phyloP scores from a whole-genome alignment of 1,140 invertebrate species.

The Panonychus citri region DNA sequence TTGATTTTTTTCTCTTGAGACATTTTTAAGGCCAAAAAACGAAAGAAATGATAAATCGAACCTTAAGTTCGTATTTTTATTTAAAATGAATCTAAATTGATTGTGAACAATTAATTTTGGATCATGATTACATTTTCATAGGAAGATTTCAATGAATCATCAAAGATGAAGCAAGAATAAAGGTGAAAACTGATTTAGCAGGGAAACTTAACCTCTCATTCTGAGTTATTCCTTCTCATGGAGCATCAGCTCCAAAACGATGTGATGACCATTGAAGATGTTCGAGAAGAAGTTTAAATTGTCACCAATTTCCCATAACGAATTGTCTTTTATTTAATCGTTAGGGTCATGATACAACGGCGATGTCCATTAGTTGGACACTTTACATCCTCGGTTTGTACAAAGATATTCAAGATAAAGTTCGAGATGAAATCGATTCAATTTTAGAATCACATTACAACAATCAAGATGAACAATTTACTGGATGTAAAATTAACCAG shows the following conservation, averaged over 20 bases:
- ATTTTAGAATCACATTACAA: slow-evolving; percentile 1
- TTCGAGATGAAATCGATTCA: slow-evolving; percentile 9
- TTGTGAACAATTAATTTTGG: too few relatives aligned
- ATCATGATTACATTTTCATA: too few relatives aligned
- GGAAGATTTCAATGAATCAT: too few relatives aligned
- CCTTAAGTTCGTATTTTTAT: too few relatives aligned
- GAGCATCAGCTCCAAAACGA: slow-evolving; percentile 23
- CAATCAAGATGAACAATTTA: background rate
- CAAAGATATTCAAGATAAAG: slow-evolving; percentile 23
- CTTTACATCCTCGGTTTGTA: slow-evolving; percentile 22
- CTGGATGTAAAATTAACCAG: slow-evolving; percentile 12
- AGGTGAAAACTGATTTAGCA: too few relatives aligned
- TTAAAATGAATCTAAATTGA: too few relatives aligned
- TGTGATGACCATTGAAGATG: slow-evolving; percentile 34
- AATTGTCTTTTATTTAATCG: background rate
- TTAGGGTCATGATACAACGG: slow-evolving; percentile 14
- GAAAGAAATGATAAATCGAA: too few relatives aligned
- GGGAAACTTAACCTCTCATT: too few relatives aligned
- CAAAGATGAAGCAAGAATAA: too few relatives aligned
- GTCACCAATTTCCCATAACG: background rate
- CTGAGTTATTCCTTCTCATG: too few relatives aligned
- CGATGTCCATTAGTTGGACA: slow-evolving; percentile 11
- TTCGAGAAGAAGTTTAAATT: slow-evolving; percentile 40
- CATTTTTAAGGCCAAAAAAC: too few relatives aligned
- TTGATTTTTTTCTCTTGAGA: too few relatives aligned